phyloP scores from a whole-genome alignment of 2,797 vertebrate genomes.

The Gobio occitaniae region DNA sequence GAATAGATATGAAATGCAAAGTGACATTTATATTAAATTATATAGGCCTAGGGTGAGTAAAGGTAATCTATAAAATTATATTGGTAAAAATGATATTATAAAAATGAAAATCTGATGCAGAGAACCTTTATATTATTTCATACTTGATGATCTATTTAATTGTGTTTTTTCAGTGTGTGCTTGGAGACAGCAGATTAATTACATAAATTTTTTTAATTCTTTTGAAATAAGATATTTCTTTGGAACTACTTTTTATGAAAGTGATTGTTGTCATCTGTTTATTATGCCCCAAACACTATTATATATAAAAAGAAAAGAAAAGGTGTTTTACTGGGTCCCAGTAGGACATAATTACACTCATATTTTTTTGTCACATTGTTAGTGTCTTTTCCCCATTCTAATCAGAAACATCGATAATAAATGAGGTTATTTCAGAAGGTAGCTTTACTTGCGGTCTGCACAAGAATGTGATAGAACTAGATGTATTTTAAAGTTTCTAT shows the following conservation, averaged over 20 bases:
- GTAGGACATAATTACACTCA: no score
- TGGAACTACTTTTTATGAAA: background rate
- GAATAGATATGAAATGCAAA: background rate
- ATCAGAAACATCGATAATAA: no score
- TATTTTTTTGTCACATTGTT: background rate
- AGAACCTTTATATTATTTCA: background rate
- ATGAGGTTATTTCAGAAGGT: background rate
- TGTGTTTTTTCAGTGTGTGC: background rate
- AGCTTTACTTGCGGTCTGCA: background rate
- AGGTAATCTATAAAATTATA: background rate
- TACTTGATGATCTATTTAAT: background rate
- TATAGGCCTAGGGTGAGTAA: no score
- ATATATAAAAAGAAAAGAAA: background rate
- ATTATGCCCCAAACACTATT: no score
- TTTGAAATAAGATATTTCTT: slow-evolving; percentile 12
- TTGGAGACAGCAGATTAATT: slow-evolving; percentile 13
- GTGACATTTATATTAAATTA: background rate
- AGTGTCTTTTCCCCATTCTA: no score
- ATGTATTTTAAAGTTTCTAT: background rate
- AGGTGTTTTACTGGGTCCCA: background rate
- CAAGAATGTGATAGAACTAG: background rate
- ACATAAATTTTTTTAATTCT: background rate
- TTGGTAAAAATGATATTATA: no score
- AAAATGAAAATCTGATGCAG: background rate
- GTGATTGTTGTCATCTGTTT: background rate